Evolutionary conservation across 2,113 vertebrate species (phyloP), one percentile per base, ranked within the genome.

Genomic region (Oxyruncus cristatus): DNA sequence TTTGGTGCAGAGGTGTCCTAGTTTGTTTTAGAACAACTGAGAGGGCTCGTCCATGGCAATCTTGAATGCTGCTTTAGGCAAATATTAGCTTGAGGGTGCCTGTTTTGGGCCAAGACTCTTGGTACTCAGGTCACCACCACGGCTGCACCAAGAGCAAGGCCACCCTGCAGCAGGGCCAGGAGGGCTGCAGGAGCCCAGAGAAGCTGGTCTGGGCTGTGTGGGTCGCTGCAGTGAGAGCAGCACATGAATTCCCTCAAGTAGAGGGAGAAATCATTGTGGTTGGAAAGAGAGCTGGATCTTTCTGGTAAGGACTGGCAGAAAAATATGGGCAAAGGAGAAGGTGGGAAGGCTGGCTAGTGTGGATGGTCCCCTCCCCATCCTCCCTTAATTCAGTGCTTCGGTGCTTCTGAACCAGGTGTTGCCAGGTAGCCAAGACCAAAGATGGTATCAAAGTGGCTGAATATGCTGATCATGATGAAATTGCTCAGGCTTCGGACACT

Each of bases 261-360:
- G 20, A 35, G 13, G 13, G 56, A 50, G 61, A 73, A 74, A 39
- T 19, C 0, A 0, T 7, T 1, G 1, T 7, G 27, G 39, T 32
- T 68, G 39, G 39, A n/a, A 70, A 82, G 39, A 53, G 14, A 65
- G 11, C 4, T 55, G 12, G 2, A 14, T 8, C 2, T 42, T 46
- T 58, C 65, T 84, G 33, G 26, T 35, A 55, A 41, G 16, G 42
- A 55, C 12, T 22, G 27, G 7, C 2, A 7, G 39, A 19, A 70
- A 85, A 66, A 77, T 12, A 12, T 47, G 52, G 20, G 9, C 8
- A 17, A 8, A 14, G 49, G 37, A 67, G 56, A 53, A 81, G 2
- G 15, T 18, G 28, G 7, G 12, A 78, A 66, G 21, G 23, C 22
- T 35, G 7, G 46, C 21, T 6, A 18, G 9, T 44, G 6, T 13